Conservation (phyloP, 2,113 vertebrate genomes). For the Salvelinus fontinalis region DNA sequence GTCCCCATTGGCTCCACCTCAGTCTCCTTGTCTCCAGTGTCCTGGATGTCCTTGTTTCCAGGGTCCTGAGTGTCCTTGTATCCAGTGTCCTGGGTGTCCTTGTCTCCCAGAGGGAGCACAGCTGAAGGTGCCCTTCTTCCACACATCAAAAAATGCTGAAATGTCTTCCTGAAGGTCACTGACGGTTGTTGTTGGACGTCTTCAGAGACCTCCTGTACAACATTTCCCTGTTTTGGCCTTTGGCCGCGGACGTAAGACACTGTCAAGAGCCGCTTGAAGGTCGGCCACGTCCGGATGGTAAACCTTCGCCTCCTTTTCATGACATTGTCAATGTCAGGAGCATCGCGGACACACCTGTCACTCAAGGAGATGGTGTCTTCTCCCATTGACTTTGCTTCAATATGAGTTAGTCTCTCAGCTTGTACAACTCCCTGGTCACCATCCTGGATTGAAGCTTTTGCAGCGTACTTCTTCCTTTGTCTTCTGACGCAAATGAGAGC, state of each 20-base stretch:
- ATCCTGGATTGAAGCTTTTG: neutral
- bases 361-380: neutral
- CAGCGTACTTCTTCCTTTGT: neutral
- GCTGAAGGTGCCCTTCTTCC: neutral
- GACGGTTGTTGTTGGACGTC: neutral
- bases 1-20: neutral
- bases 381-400: neutral
- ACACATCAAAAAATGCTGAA: neutral
- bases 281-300: constrained; percentile 18
- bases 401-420: neutral
- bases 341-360: neutral
- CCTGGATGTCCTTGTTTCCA: neutral
- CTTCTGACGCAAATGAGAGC: constrained; percentile 39
- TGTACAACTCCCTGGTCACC: neutral
- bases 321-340: neutral
- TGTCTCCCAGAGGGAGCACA: neutral
- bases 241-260: neutral
- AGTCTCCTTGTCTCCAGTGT: neutral
- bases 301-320: constrained; percentile 10
- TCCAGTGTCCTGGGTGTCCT: neutral
- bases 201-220: neutral
- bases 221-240: neutral
- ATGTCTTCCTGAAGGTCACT: constrained; percentile 23
- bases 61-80: neutral
- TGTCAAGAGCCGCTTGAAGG: constrained; percentile 29